These are phyloP conservation scores for Sebastes taczanowskii DNA, from an alignment of 2,797 vertebrate genomes.

Conservation along the genomic window DNA sequence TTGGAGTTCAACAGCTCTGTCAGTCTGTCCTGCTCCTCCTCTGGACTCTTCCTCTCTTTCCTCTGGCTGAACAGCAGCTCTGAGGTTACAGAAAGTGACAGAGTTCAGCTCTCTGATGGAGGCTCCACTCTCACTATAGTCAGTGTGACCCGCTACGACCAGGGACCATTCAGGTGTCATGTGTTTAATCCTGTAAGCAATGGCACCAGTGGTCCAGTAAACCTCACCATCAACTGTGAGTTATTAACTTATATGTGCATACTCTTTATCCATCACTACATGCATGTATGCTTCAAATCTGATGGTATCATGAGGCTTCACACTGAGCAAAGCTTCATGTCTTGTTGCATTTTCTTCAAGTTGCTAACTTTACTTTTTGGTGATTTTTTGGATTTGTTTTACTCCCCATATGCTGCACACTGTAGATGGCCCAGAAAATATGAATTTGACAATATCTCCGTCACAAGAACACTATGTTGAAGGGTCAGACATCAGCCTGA, in stretches of 20 bases:
- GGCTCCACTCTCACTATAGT: slow-evolving; percentile 51
- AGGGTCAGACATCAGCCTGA: slow-evolving; percentile 43
- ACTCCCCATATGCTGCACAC: no score
- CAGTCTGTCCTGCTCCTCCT: slow-evolving; percentile 62
- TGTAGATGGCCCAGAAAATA: slow-evolving; percentile 63
- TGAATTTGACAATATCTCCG: not conserved
- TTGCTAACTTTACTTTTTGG: no score
- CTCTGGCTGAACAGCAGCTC: slow-evolving; percentile 71
- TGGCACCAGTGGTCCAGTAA: slow-evolving; percentile 13
- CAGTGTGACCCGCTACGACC: slow-evolving; percentile 59
- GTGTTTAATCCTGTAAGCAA: slow-evolving; percentile 60
- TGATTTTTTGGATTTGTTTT: no score
- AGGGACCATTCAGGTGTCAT: slow-evolving; percentile 60
- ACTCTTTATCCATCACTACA: no score
- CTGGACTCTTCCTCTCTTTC: slow-evolving; percentile 50
- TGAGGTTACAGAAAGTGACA: slow-evolving; percentile 41
- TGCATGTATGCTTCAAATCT: no score
- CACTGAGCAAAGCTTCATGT: no score
- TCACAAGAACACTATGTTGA: not conserved
- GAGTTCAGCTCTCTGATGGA: slow-evolving; percentile 51
- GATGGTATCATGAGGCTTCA: no score
- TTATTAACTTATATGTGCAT: not conserved
- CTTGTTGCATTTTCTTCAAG: no score
- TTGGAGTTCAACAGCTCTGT: slow-evolving; percentile 59
- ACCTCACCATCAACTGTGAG: slow-evolving; percentile 65